These are phyloP conservation scores for Achatina immaculata DNA, from an alignment of 1,140 invertebrate genomes.

Conservation along the genomic window DNA sequence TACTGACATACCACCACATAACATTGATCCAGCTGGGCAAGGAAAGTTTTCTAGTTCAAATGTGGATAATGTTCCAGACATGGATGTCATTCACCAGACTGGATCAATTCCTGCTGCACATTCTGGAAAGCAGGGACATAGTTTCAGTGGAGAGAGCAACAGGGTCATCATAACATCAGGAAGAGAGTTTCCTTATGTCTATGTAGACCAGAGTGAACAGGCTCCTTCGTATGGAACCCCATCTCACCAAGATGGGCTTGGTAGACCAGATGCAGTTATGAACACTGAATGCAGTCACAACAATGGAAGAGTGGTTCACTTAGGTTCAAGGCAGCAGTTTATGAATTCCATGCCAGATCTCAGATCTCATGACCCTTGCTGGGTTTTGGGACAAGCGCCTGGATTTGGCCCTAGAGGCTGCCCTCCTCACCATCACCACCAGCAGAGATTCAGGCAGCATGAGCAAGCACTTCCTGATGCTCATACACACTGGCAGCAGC, in stretches of 20 bases:
- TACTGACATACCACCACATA: slow-evolving; percentile 17
- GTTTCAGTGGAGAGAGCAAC: too few species aligned
- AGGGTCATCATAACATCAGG: neutral
- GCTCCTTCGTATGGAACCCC: neutral
- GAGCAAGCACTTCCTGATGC: neutral
- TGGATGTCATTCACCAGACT: slow-evolving; percentile 17
- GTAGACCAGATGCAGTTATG: neutral
- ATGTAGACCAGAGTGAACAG: neutral
- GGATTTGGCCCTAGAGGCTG: neutral
- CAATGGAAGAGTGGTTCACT: neutral
- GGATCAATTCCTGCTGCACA: neutral
- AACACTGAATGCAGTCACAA: neutral
- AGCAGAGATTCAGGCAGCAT: neutral
- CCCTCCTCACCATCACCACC: neutral
- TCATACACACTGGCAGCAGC: neutral
- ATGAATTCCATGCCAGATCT: slow-evolving; percentile 27
- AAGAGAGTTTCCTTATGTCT: neutral
- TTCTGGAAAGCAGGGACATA: neutral
- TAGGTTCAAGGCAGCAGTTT: neutral
- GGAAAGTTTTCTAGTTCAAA: neutral
- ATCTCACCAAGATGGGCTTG: neutral
- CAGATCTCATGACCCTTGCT: neutral
- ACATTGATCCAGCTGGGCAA: slow-evolving; percentile 12
- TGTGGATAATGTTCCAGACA: neutral
- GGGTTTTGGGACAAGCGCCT: neutral